Base-by-base conservation (phyloP, 2,797 vertebrate genomes). In the Schizothorax lantsangensis region DNA sequence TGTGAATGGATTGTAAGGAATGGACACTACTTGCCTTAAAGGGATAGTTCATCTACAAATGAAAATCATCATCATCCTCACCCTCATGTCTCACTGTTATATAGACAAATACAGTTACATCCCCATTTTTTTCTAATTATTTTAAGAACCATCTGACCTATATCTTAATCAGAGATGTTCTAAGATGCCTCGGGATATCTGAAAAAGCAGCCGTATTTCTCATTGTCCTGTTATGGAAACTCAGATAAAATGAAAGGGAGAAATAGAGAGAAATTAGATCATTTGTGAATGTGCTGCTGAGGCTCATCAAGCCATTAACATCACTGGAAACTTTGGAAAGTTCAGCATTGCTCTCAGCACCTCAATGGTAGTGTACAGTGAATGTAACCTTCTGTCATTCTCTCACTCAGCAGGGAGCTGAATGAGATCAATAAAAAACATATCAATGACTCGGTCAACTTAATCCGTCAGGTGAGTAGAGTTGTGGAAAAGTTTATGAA, bases 371-470 rank as follows among this genome's bases (percentile, higher is more conserved):
- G 43, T 21, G 6, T 33, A 38, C 52, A 59, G 47, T 36, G 15
- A 78, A 54, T 17, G 17, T 85, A 69, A 84, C 23, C 74, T 33
- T 78, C 54, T 89, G 40, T 75, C 78, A 14, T 57, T 47, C 40
- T 43, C 66, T 86, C 38, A 5, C 45, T 83, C 49, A 83, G 36
- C 84, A 98, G 97, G 89, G 97, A 97, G 59, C 92, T 96, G 90
- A 96, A 94, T 0, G 97, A 98, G 90, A 97, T 98, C 89, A 97
- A 97, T 90, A 96, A 93, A 79, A 95, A 97, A 87, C 97, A 98
- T 45, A 97, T 98, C 92, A 93, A 93, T 0, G 97, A 98, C 38
- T 97, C 96, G 0, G 97, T 98, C 84, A 91, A 91, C 64, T 95
- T 95, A 84, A 95, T 97, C 87, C 96, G 96, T n/a, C 89, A 94